These are phyloP conservation scores for Tineola bisselliella DNA, from an alignment of 2,888 invertebrate species.

Conservation along the genomic window DNA sequence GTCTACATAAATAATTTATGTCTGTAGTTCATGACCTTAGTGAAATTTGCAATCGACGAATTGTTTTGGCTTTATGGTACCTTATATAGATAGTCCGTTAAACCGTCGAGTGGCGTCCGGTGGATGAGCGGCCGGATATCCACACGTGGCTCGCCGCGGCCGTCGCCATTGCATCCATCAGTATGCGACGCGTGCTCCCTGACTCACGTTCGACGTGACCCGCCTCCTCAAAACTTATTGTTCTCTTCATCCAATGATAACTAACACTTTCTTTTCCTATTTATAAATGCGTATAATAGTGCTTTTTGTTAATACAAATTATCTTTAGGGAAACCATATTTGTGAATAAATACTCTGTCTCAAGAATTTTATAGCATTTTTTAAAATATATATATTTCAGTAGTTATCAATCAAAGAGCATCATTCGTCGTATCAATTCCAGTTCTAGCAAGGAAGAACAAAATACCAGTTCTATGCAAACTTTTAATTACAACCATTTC, in stretches of 20 bases:
- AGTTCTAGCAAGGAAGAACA: background rate
- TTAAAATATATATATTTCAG: no score
- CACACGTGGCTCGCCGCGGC: slow-evolving; percentile 19
- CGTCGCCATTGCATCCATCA: slow-evolving; percentile 25
- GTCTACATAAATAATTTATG: background rate
- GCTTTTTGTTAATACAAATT: no score
- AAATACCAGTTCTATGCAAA: background rate
- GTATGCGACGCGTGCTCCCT: slow-evolving; percentile 42
- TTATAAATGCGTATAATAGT: background rate
- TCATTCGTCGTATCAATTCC: background rate
- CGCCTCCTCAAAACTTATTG: slow-evolving; percentile 35
- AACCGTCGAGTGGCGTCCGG: slow-evolving; percentile 31
- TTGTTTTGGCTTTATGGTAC: slow-evolving; percentile 1
- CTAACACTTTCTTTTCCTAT: slow-evolving; percentile 6
- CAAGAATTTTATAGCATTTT: no score
- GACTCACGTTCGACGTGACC: slow-evolving; percentile 41
- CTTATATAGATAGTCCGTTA: slow-evolving; percentile 29
- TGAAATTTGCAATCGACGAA: background rate
- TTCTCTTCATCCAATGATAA: slow-evolving; percentile 15
- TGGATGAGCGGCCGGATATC: slow-evolving; percentile 55
- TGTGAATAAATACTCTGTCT: no score
- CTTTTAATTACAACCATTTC: slow-evolving; percentile 4
- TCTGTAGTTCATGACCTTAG: background rate
- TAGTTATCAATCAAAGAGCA: background rate
- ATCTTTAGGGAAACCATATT: no score